Conservation (phyloP, 2,113 vertebrate species). For the Elachura formosa region DNA sequence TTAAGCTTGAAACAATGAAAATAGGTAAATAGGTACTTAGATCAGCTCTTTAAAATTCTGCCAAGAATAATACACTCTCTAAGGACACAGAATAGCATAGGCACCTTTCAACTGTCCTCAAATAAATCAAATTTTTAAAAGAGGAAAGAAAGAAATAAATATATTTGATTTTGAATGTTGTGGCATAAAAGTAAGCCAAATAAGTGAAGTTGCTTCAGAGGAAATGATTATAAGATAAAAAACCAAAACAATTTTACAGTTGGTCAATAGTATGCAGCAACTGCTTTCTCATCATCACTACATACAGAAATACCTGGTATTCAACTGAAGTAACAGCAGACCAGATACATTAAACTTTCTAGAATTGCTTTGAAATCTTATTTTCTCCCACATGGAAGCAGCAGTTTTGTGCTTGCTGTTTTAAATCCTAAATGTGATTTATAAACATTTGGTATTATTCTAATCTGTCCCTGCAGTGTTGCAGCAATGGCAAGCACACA, state of each 20-base stretch:
- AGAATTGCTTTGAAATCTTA: conserved; percentile 17
- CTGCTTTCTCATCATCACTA: neutral
- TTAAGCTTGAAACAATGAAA: neutral
- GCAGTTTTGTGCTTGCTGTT: neutral
- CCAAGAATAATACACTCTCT: neutral
- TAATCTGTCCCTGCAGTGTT: conserved; percentile 11
- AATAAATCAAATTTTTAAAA: neutral
- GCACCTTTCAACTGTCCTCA: neutral
- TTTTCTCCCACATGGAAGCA: conserved; percentile 9
- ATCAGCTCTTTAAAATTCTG: neutral
- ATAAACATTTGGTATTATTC: neutral
- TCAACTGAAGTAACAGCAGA: neutral
- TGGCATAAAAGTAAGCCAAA: neutral
- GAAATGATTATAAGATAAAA: neutral
- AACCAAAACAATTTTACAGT: neutral
- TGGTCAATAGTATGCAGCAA: neutral
- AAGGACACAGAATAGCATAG: neutral
- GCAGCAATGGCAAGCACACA: neutral
- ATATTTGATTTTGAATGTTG: neutral
- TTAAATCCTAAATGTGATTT: conserved; percentile 36
- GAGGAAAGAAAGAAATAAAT: too few relatives aligned
- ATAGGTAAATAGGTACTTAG: neutral
- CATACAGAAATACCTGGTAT: neutral
- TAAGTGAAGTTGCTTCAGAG: neutral
- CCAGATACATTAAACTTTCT: neutral